Evolutionary conservation across 2,888 invertebrate species (phyloP).

Genomic region (Apamea monoglypha): DNA sequence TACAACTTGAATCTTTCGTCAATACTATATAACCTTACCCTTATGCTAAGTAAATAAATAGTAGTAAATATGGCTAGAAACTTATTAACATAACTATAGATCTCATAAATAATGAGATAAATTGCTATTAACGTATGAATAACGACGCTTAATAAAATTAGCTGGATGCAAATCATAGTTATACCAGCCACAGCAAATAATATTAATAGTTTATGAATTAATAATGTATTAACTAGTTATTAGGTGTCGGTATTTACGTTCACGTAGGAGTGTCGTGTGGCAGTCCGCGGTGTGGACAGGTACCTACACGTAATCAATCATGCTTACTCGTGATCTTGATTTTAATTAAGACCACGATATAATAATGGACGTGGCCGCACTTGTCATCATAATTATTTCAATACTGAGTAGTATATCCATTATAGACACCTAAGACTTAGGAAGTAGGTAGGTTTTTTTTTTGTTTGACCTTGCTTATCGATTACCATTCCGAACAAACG

Average conservation of each 20-base stretch:
- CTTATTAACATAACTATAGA: not conserved
- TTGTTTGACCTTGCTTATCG: not conserved
- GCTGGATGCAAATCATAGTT: conserved; percentile 2
- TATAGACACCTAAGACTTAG: not conserved
- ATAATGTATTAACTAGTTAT: conserved; percentile 14
- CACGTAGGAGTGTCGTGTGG: conserved; percentile 30
- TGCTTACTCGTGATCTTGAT: conserved; percentile 52
- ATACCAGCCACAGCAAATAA: conserved; percentile 9
- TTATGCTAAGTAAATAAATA: not conserved
- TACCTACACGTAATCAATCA: conserved; percentile 44
- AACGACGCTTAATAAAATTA: not conserved
- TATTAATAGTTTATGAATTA: conserved; percentile 27
- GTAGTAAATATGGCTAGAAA: conserved; percentile 9
- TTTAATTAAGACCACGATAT: conserved; percentile 39
- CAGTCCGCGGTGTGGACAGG: conserved; percentile 11
- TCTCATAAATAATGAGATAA: conserved; percentile 16
- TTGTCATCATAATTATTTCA: conserved; percentile 41
- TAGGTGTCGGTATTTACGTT: conserved; percentile 18
- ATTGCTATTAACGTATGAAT: not conserved
- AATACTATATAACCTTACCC: not conserved
- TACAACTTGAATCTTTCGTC: not conserved
- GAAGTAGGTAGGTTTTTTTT: not conserved
- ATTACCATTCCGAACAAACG: conserved; percentile 4
- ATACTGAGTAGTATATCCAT: conserved; percentile 11
- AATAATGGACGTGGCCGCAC: conserved; percentile 16